Conservation (phyloP, 2,797 vertebrate species). For the Anomalospiza imberbis region DNA sequence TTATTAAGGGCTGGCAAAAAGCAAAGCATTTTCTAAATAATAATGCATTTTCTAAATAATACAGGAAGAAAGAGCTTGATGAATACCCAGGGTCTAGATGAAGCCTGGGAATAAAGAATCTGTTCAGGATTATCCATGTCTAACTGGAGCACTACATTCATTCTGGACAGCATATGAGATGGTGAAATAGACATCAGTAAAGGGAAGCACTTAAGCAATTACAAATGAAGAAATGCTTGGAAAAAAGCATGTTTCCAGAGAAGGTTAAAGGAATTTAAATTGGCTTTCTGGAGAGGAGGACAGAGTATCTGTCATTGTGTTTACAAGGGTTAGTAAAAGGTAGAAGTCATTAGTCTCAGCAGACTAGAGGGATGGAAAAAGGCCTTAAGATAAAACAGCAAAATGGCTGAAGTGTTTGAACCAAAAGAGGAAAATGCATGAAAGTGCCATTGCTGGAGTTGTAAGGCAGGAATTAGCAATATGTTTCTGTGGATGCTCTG, state of each 20-base stretch:
- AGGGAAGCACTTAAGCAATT: background rate
- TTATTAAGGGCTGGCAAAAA: background rate
- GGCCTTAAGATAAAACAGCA: background rate
- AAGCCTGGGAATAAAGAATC: background rate
- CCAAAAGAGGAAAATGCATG: background rate
- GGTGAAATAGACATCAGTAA: background rate
- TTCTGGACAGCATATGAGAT: background rate
- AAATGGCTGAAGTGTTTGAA: background rate
- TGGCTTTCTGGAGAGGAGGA: background rate
- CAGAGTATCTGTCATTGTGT: background rate
- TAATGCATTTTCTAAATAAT: background rate
- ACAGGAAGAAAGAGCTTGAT: background rate
- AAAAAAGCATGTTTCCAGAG: background rate
- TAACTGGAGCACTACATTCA: background rate
- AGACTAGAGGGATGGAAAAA: background rate
- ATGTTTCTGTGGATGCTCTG: background rate
- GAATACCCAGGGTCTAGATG: background rate
- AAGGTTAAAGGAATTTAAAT: background rate
- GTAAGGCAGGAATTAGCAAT: background rate
- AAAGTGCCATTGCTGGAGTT: background rate
- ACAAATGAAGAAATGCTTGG: background rate
- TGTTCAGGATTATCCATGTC: background rate
- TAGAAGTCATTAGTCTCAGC: background rate
- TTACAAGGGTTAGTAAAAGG: background rate
- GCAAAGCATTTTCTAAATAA: background rate